A percentile compares a stretch with the other conserved stretches of the same genome.
Evolutionary conservation across 2,113 vertebrate species (phyloP).

Genomic region (Chelonoidis abingdonii): DNA sequence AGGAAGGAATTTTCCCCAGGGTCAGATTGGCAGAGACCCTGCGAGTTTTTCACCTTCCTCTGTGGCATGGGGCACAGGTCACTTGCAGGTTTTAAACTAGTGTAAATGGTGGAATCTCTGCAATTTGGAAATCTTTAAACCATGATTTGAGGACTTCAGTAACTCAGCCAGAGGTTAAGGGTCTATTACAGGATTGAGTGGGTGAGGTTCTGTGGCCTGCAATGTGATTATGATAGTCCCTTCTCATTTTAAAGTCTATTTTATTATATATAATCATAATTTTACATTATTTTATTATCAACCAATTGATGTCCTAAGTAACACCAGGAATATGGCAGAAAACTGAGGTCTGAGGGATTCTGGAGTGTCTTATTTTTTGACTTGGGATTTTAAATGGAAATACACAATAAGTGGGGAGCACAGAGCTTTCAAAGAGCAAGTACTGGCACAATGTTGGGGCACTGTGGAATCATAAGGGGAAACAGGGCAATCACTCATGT

Average conservation of each 20-base stretch:
- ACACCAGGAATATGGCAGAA: not conserved
- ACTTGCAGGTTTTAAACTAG: not conserved
- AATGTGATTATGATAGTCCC: not conserved
- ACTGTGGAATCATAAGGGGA: too few species aligned
- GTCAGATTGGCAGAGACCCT: not conserved
- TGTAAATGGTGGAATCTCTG: not conserved
- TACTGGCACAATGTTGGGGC: not conserved
- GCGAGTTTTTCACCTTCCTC: not conserved
- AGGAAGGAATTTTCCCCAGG: too few species aligned
- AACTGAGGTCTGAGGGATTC: not conserved
- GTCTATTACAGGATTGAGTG: not conserved
- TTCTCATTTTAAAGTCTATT: not conserved
- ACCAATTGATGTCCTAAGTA: not conserved
- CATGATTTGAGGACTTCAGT: not conserved
- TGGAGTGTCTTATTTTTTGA: not conserved
- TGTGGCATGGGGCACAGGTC: not conserved
- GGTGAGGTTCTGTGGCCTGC: not conserved
- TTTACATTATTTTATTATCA: not conserved
- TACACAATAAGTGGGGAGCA: not conserved
- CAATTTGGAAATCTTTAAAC: not conserved
- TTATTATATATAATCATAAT: not conserved
- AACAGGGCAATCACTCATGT: not conserved
- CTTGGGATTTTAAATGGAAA: not conserved
- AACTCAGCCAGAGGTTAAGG: not conserved
- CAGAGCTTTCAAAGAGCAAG: not conserved